Percentiles rank a stretch among this genome's conserved stretches.
Conservation (phyloP, 2,797 vertebrate species). For the Bovichtus variegatus region DNA sequence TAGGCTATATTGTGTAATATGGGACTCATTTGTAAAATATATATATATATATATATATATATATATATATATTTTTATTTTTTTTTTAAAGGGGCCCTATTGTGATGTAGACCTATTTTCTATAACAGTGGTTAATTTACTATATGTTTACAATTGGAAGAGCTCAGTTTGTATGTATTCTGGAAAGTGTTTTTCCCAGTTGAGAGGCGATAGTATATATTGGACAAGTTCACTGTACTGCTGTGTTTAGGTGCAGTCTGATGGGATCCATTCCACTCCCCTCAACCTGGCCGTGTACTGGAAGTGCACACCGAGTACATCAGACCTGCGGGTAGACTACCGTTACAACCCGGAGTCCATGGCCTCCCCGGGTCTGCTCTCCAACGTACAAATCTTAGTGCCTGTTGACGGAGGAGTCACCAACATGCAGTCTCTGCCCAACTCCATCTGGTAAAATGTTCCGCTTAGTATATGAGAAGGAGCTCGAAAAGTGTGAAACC, state of each 20-base stretch:
- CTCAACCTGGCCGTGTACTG: constrained; percentile 97
- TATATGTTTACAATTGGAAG: no score
- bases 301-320: constrained; percentile 92
- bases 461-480: neutral
- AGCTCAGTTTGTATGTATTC: no score
- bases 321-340: constrained; percentile 96
- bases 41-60: no score
- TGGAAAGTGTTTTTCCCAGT: no score
- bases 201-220: no score
- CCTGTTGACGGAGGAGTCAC: constrained; percentile 95
- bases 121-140: no score
- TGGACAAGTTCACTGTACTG: neutral
- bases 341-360: constrained; percentile 97
- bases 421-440: constrained; percentile 94
- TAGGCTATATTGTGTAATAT: no score
- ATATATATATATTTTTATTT: no score
- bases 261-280: constrained; percentile 96
- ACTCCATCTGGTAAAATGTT: constrained; percentile 90
- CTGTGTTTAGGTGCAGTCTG: constrained; percentile 90
- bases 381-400: constrained; percentile 93
- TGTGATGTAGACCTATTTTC: no score
- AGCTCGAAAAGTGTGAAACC: neutral
- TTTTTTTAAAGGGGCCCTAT: no score
- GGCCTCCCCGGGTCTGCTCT: constrained; percentile 88
- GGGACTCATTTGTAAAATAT: no score